A percentile compares a stretch with the other conserved stretches of the same genome.
Evolutionary conservation across 2,888 invertebrate species (phyloP).

Genomic region (Dryobota labecula): DNA sequence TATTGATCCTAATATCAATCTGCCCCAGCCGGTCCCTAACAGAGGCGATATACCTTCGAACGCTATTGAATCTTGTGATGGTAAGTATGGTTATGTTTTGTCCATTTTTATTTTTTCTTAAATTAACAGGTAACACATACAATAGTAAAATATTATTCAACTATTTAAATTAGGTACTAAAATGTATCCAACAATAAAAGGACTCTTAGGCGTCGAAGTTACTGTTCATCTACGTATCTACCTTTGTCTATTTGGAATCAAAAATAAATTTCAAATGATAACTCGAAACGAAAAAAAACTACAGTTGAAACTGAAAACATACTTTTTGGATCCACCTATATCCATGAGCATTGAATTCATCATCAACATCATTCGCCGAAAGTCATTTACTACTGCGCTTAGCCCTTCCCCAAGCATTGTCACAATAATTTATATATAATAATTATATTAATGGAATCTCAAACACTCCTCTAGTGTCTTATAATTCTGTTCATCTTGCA

Average conservation of each 20-base stretch:
- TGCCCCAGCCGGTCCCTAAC: constrained; percentile 71
- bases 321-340: neutral
- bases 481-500: constrained; percentile 57
- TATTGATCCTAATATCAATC: constrained; percentile 75
- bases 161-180: neutral
- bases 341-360: neutral
- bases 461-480: no score
- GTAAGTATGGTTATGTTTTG: constrained; percentile 66
- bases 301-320: neutral
- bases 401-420: no score
- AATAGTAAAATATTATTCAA: neutral
- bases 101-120: neutral
- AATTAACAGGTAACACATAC: neutral
- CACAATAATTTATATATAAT: neutral
- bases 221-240: neutral
- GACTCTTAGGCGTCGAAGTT: neutral
- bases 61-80: constrained; percentile 87
- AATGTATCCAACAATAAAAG: neutral
- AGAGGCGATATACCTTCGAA: constrained; percentile 86
- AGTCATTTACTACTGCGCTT: neutral
- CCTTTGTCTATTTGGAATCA: neutral
- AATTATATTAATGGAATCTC: neutral
- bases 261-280: no score
- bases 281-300: neutral
- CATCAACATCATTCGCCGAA: neutral